phyloP scores from a whole-genome alignment of 30 jellyfish, hydroid and myxozoan species.

The Pelagia noctiluca region DNA sequence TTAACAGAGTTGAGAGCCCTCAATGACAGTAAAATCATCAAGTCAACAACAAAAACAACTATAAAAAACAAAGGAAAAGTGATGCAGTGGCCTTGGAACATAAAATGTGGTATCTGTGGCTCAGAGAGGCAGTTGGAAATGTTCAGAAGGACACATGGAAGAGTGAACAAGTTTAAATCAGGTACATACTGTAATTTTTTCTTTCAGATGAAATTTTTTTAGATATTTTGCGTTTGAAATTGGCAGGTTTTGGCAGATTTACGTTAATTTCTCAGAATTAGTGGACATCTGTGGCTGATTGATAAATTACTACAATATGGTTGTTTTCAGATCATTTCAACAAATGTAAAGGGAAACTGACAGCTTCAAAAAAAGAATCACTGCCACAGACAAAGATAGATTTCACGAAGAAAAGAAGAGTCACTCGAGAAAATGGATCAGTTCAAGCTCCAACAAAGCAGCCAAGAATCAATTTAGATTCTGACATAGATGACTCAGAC shows the following conservation, averaged over 20 bases:
- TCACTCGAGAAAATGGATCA: background rate
- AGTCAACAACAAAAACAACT: conserved; percentile 19
- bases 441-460: conserved; percentile 21
- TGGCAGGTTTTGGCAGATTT: background rate
- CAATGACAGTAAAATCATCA: conserved; percentile 7
- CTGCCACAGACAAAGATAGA: conserved; percentile 9
- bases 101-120: conserved; percentile 18
- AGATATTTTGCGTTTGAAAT: background rate
- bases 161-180: conserved; percentile 22
- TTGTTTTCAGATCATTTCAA: conserved; percentile 9
- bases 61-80: conserved; percentile 4
- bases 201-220: conserved; percentile 8
- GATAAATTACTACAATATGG: background rate
- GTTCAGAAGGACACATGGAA: conserved; percentile 18
- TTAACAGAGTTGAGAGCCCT: conserved; percentile 12
- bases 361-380: conserved; percentile 8
- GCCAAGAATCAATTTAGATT: conserved; percentile 10
- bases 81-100: conserved; percentile 28
- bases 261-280: conserved; percentile 6
- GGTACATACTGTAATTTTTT: conserved; percentile 1
- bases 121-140: conserved; percentile 9
- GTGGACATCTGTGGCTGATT: conserved; percentile 12
- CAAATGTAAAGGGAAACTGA: conserved; percentile 18
- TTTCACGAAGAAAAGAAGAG: conserved; percentile 17
- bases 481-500: conserved; percentile 19